A percentile compares a stretch with the other conserved stretches of the same genome.
Evolutionary conservation across 2,113 vertebrate genomes (phyloP).

Genomic region (Colinus virginianus): DNA sequence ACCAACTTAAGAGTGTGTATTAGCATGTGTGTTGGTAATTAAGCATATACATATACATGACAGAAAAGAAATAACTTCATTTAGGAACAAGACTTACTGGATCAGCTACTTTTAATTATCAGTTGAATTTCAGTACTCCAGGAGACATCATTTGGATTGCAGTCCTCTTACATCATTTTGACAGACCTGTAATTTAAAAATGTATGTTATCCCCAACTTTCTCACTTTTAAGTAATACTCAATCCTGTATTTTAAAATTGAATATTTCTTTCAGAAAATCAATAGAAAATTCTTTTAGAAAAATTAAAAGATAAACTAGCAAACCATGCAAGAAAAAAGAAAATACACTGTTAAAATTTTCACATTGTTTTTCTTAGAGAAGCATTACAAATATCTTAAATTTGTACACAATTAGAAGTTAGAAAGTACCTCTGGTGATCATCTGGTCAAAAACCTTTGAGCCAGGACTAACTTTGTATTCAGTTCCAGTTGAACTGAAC

Average conservation of each 20-base stretch:
- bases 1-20: background rate
- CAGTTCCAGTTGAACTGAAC: background rate
- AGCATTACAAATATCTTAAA: background rate
- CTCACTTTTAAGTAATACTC: background rate
- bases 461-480: background rate
- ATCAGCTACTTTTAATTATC: background rate
- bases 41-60: background rate
- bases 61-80: background rate
- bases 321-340: background rate
- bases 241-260: background rate
- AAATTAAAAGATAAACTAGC: background rate
- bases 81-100: background rate
- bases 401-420: background rate
- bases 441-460: background rate
- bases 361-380: background rate
- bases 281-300: background rate
- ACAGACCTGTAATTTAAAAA: background rate
- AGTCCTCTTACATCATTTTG: background rate
- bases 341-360: background rate
- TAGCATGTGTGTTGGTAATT: background rate
- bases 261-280: background rate
- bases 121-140: background rate
- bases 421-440: background rate
- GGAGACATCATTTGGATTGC: background rate
- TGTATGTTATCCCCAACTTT: background rate